A percentile compares a stretch with the other conserved stretches of the same genome.
phyloP scores from a whole-genome alignment of 2,888 invertebrate genomes.

The Drosophila mercatorum region DNA sequence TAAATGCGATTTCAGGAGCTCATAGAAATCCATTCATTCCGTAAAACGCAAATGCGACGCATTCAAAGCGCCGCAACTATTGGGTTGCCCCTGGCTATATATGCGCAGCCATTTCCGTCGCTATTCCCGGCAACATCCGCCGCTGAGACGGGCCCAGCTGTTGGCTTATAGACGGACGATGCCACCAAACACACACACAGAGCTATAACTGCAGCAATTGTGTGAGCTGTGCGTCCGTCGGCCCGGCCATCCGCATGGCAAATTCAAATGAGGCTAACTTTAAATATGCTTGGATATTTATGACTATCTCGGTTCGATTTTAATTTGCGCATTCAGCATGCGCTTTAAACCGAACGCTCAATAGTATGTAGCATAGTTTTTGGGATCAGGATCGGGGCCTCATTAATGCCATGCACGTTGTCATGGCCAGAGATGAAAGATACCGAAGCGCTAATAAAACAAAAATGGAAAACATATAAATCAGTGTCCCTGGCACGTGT shows the following conservation, averaged over 20 bases:
- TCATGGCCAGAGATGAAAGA: conserved; percentile 40
- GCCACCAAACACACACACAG: neutral
- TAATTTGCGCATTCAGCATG: conserved; percentile 67
- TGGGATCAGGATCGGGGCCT: conserved; percentile 28
- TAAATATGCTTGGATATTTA: conserved; percentile 65
- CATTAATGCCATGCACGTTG: conserved; percentile 78
- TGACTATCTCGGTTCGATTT: conserved; percentile 64
- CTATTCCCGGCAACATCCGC: conserved; percentile 52
- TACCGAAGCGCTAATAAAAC: conserved; percentile 72
- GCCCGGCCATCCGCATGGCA: neutral
- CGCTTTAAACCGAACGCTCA: conserved; percentile 43
- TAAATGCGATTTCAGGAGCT: conserved; percentile 37
- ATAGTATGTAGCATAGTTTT: conserved; percentile 45
- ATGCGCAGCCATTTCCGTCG: conserved; percentile 66
- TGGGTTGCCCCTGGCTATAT: conserved; percentile 62
- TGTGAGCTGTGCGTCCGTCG: neutral
- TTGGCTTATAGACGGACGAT: conserved; percentile 36
- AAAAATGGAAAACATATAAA: conserved; percentile 80
- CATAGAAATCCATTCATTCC: conserved; percentile 61
- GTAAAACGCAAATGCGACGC: conserved; percentile 59
- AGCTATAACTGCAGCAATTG: neutral
- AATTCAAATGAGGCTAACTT: conserved; percentile 56
- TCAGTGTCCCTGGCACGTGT: conserved; percentile 79
- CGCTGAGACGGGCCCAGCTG: conserved; percentile 46
- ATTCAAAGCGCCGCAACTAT: conserved; percentile 69